Evolutionary conservation across 2,888 invertebrate species (phyloP).

Genomic region (Rhopalosiphum nymphaeae): DNA sequence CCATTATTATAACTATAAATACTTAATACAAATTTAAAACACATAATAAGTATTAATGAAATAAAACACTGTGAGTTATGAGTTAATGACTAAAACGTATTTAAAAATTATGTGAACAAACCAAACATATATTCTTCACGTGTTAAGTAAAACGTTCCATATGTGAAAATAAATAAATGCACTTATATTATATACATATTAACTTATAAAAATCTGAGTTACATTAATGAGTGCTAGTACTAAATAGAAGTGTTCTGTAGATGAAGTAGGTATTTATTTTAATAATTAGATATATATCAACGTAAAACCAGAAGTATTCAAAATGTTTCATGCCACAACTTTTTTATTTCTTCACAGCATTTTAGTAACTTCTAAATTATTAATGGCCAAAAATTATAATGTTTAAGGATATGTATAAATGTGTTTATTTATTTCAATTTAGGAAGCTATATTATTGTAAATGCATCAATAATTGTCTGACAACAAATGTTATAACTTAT

Average conservation of each 20-base stretch:
- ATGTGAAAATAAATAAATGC: background rate
- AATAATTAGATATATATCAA: background rate
- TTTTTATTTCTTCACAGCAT: background rate
- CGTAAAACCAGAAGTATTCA: background rate
- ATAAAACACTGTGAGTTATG: background rate
- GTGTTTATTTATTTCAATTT: background rate
- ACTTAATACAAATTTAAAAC: background rate
- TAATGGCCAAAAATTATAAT: background rate
- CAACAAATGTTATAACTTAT: background rate
- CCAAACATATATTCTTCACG: background rate
- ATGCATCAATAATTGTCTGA: background rate
- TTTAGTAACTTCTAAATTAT: background rate
- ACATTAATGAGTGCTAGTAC: background rate
- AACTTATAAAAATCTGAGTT: constrained; percentile 5
- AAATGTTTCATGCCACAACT: background rate
- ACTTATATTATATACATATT: background rate
- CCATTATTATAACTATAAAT: background rate
- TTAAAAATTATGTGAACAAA: background rate
- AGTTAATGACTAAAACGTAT: background rate
- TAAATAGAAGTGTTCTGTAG: constrained; percentile 4
- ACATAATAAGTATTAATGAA: background rate
- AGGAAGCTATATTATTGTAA: background rate
- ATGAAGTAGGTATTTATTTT: background rate
- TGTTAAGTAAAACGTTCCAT: background rate
- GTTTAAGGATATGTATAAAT: background rate